These are phyloP conservation scores for Pseudorhiza aurosa DNA, from an alignment of 30 jellyfish, hydroid and myxozoan species.

Conservation along the genomic window DNA sequence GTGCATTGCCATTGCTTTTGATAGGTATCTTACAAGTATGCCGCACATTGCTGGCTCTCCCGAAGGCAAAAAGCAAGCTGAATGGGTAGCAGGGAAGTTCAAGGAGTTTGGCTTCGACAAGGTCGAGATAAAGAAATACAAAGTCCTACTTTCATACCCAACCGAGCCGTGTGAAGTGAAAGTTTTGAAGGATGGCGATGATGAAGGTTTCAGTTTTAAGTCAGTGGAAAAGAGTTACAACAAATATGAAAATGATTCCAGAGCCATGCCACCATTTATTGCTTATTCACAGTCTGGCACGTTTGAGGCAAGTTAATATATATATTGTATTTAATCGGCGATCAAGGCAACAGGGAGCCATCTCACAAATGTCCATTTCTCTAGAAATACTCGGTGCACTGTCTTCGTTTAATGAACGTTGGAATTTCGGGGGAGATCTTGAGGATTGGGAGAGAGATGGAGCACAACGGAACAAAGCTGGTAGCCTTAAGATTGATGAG, in stretches of 20 bases:
- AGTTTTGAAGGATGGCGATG: constrained; percentile 56
- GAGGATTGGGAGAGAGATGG: no score
- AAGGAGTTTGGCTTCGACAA: constrained; percentile 73
- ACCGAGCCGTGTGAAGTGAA: constrained; percentile 82
- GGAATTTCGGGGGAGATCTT: no score
- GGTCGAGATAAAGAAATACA: constrained; percentile 81
- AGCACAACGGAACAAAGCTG: no score
- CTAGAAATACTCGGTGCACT: no score
- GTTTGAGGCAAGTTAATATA: constrained; percentile 85
- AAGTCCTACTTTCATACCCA: constrained; percentile 92
- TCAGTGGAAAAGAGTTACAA: constrained; percentile 68
- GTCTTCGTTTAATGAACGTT: no score
- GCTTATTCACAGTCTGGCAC: constrained; percentile 88
- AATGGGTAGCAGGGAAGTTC: constrained; percentile 81
- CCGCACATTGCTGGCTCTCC: constrained; percentile 95
- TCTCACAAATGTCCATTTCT: no score
- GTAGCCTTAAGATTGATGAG: no score
- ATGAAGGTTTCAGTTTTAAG: constrained; percentile 43
- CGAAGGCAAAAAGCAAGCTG: constrained; percentile 83
- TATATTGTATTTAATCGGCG: no score
- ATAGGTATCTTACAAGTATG: constrained; percentile 72
- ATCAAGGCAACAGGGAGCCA: no score
- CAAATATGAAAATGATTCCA: constrained; percentile 73
- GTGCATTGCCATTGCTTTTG: no score
- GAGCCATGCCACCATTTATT: constrained; percentile 83